These are phyloP conservation scores for Smutsia gigantea DNA, from an alignment of 2,797 vertebrate genomes.

Conservation along the genomic window DNA sequence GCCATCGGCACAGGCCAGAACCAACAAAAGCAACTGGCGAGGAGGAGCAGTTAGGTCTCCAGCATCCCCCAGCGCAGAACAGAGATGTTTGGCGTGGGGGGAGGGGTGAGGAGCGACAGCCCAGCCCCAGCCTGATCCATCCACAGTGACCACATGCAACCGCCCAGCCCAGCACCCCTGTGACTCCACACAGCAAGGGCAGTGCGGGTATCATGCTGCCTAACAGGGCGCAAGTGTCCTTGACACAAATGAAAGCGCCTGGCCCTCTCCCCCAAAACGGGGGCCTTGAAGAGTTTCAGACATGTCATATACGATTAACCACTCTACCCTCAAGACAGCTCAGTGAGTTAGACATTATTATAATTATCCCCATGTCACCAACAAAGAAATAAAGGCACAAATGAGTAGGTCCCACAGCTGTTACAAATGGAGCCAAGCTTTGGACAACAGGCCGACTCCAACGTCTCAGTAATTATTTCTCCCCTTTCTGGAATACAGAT, in stretches of 20 bases:
- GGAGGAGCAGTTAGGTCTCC: too few species aligned
- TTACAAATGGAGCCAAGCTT: neutral
- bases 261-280: neutral
- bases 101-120: fast-evolving
- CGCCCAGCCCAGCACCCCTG: neutral
- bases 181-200: neutral
- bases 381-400: neutral
- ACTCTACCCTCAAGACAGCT: neutral
- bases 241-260: neutral
- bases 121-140: fast-evolving
- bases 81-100: neutral
- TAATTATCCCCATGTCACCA: neutral
- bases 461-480: neutral
- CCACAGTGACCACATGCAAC: fast-evolving
- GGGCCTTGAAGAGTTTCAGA: too few species aligned
- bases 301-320: neutral
- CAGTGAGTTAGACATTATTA: neutral
- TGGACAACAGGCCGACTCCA: too few species aligned
- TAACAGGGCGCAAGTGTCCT: too few species aligned
- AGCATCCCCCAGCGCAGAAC: neutral
- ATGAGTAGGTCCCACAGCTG: neutral
- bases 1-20: too few species aligned
- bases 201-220: too few species aligned
- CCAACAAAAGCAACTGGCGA: neutral
- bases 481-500: neutral